Evolutionary conservation across 1,140 invertebrate species (phyloP).

Genomic region (Sinonovacula constricta): DNA sequence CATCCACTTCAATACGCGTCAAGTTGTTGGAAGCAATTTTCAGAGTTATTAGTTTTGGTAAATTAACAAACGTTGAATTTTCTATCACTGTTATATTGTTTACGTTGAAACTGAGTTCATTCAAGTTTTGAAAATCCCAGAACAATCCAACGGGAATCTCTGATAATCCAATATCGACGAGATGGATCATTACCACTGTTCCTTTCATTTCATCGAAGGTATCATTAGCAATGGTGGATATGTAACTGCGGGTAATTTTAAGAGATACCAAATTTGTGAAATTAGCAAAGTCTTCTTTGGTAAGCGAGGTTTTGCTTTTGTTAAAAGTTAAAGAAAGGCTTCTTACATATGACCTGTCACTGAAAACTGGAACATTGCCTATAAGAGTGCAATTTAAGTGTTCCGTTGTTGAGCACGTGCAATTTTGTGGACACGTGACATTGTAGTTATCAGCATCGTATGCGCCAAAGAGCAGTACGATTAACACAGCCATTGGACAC

Average conservation of each 20-base stretch:
- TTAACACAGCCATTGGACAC: too few relatives aligned
- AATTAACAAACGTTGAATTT: too few relatives aligned
- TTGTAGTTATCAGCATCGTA: too few relatives aligned
- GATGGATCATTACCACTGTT: slow-evolving; percentile 7
- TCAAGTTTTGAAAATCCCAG: slow-evolving; percentile 1
- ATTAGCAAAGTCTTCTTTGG: slow-evolving; percentile 8
- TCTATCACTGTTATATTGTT: slow-evolving; percentile 1
- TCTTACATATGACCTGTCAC: too few relatives aligned
- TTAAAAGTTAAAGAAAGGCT: too few relatives aligned
- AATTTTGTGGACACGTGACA: too few relatives aligned
- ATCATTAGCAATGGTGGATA: slow-evolving; percentile 2
- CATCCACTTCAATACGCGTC: not conserved
- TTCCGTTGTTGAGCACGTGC: too few relatives aligned
- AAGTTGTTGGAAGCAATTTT: slow-evolving; percentile 14
- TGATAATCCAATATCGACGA: not conserved
- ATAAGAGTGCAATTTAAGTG: too few relatives aligned
- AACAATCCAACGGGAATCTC: slow-evolving; percentile 14
- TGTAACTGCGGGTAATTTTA: slow-evolving; percentile 4
- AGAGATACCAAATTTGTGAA: slow-evolving; percentile 20
- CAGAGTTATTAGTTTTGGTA: too few relatives aligned
- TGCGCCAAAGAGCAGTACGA: too few relatives aligned
- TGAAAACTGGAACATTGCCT: too few relatives aligned
- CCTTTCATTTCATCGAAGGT: slow-evolving; percentile 28
- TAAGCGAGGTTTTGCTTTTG: slow-evolving; percentile 1
- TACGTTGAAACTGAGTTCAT: not conserved